Conservation (phyloP, 1,140 invertebrate species). For the Bombus superbus region DNA sequence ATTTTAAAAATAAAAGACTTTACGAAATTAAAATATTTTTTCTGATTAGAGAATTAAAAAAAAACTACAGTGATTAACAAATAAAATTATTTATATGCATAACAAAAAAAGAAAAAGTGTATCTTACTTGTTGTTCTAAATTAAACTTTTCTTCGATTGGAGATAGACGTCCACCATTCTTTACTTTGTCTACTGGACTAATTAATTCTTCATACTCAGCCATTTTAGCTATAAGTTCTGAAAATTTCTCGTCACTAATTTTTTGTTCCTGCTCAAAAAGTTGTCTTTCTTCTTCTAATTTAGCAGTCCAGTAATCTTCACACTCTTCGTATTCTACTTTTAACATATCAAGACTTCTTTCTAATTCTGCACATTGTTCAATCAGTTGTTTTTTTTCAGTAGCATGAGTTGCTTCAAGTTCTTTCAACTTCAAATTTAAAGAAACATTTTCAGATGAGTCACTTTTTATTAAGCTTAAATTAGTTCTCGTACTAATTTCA, state of each 20-base stretch:
- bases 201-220: constrained; percentile 92
- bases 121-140: constrained; percentile 86
- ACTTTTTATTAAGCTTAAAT: constrained; percentile 5
- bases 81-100: background rate
- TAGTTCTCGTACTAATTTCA: constrained; percentile 33
- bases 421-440: constrained; percentile 55
- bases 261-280: constrained; percentile 90
- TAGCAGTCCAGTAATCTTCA: constrained; percentile 92
- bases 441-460: constrained; percentile 11
- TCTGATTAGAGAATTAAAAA: background rate
- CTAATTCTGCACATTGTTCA: constrained; percentile 86
- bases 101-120: background rate
- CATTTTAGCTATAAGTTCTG: constrained; percentile 88
- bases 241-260: constrained; percentile 90
- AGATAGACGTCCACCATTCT: constrained; percentile 84
- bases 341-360: constrained; percentile 88
- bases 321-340: constrained; percentile 90
- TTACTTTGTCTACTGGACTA: constrained; percentile 78
- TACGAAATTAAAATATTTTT: background rate
- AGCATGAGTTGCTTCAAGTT: constrained; percentile 69
- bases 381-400: constrained; percentile 82
- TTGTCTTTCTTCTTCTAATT: constrained; percentile 90
- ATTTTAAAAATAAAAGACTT: background rate
- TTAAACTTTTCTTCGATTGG: constrained; percentile 90
- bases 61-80: background rate